phyloP scores from a whole-genome alignment of 2,888 invertebrate species.

The Dynastes tityus region DNA sequence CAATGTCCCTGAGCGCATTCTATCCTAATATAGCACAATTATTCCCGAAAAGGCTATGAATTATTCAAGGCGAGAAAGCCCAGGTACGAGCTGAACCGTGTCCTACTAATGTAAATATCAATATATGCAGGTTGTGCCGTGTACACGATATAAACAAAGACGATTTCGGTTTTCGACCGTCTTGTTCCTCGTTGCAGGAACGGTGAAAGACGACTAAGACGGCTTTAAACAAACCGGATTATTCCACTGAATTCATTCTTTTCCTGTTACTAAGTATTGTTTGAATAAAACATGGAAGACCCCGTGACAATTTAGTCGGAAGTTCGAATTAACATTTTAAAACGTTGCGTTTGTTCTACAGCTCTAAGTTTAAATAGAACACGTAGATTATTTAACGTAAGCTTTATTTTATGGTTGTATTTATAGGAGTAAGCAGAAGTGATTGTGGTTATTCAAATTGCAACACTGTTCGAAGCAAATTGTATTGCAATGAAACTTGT shows the following conservation, averaged over 20 bases:
- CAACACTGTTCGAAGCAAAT: no score
- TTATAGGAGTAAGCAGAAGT: no score
- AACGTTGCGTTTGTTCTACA: background rate
- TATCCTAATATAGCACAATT: slow-evolving; percentile 48
- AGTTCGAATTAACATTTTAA: slow-evolving; percentile 34
- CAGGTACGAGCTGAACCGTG: slow-evolving; percentile 34
- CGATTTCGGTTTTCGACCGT: background rate
- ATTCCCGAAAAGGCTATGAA: slow-evolving; percentile 47
- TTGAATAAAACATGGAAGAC: slow-evolving; percentile 33
- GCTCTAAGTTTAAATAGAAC: no score
- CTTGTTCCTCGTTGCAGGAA: background rate
- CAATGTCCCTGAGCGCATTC: slow-evolving; percentile 15
- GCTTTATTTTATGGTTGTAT: no score
- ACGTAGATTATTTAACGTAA: background rate
- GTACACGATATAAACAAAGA: slow-evolving; percentile 32
- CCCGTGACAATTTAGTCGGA: slow-evolving; percentile 22
- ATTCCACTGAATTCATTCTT: slow-evolving; percentile 27
- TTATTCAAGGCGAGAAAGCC: slow-evolving; percentile 35
- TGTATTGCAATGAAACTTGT: no score
- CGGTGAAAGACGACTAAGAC: slow-evolving; percentile 9
- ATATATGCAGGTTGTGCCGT: slow-evolving; percentile 48
- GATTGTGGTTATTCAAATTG: no score
- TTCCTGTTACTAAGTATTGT: slow-evolving; percentile 1
- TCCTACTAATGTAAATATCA: slow-evolving; percentile 49
- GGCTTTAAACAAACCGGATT: slow-evolving; percentile 29